Evolutionary conservation across 2,113 vertebrate genomes (phyloP), one percentile per base, ranked within the genome.

Genomic region (Charina bottae): DNA sequence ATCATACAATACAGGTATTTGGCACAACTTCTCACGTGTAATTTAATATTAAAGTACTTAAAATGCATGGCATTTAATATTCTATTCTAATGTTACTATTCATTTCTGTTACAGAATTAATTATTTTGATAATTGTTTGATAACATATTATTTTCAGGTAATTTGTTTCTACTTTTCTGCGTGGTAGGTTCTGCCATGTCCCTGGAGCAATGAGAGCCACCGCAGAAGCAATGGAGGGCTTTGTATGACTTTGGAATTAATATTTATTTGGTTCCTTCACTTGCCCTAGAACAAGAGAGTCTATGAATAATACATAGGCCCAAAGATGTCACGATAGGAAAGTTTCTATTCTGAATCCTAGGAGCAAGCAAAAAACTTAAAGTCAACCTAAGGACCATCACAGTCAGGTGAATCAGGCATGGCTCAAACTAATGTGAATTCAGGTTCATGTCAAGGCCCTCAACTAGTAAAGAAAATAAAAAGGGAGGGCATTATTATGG

Each of bases 251-350:
- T 7, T 11, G n/a, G 92, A 93, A 96, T 96, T 90, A 93, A 94
- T 95, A 95, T 95, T 96, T 95, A 95, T 96, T 96, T 93, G 91
- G 90, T 92, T 95, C 89, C 87, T 91, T 90, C 78, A 84, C 88
- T 90, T 84, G 24, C 86, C 86, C 91, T 37, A 13, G 87, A 92
- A 94, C 89, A 94, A 90, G 89, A 56, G 0, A 37, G 89, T 17
- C 26, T 21, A 93, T 95, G 90, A 96, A 96, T 96, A 95, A 96
- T 93, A 49, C 85, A 96, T 95, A 5, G 54, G 26, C 88, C 90
- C 89, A 37, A 0, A 2, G 60, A 85, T 21, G 21, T 88, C 78
- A 28, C 15, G 86, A 55, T 28, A 26, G 59, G 83, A 64, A n/a
- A 62, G 53, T 87, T 89, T 33, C 58, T 54, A 26, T 12, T 37